Percentiles rank a stretch among this genome's conserved stretches.
Evolutionary conservation across 2,888 invertebrate species (phyloP).

Genomic region (Cremastinae sp.): DNA sequence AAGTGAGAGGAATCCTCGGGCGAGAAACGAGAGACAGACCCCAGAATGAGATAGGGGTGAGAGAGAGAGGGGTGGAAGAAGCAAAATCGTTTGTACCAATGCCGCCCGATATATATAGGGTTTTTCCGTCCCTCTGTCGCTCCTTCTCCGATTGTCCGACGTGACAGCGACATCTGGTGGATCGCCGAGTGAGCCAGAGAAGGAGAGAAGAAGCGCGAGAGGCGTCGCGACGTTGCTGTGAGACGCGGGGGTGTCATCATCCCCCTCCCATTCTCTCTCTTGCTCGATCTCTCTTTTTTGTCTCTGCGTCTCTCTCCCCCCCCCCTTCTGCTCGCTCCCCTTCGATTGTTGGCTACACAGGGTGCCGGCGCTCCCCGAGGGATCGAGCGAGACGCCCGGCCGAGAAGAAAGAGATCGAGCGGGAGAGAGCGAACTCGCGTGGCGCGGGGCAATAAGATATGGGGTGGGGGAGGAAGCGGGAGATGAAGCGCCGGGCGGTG

Average conservation of each 20-base stretch:
- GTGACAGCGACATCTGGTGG: constrained; percentile 36
- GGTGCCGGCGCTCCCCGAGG: constrained; percentile 16
- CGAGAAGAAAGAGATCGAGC: neutral
- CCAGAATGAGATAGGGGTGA: constrained; percentile 7
- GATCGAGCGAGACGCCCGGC: constrained; percentile 18
- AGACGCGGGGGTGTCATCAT: constrained; percentile 50
- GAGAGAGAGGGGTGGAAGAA: constrained; percentile 37
- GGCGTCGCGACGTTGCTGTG: constrained; percentile 48
- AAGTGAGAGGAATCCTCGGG: constrained; percentile 10
- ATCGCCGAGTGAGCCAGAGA: constrained; percentile 19
- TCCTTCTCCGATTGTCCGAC: neutral
- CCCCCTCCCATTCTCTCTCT: constrained; percentile 18
- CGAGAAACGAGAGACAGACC: constrained; percentile 27
- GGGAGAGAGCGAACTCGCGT: constrained; percentile 4
- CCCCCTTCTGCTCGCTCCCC: neutral
- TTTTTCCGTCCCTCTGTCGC: constrained; percentile 1
- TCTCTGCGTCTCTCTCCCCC: constrained; percentile 1
- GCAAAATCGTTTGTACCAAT: constrained; percentile 41
- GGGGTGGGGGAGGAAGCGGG: constrained; percentile 29
- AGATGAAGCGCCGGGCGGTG: constrained; percentile 5
- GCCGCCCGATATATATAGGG: constrained; percentile 35
- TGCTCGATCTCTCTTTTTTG: neutral
- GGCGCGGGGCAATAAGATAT: constrained; percentile 25
- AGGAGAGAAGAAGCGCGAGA: constrained; percentile 43
- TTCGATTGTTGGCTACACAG: constrained; percentile 43